These are phyloP conservation scores for Pterostichus niger DNA, from an alignment of 2,888 invertebrate species.

Conservation along the genomic window DNA sequence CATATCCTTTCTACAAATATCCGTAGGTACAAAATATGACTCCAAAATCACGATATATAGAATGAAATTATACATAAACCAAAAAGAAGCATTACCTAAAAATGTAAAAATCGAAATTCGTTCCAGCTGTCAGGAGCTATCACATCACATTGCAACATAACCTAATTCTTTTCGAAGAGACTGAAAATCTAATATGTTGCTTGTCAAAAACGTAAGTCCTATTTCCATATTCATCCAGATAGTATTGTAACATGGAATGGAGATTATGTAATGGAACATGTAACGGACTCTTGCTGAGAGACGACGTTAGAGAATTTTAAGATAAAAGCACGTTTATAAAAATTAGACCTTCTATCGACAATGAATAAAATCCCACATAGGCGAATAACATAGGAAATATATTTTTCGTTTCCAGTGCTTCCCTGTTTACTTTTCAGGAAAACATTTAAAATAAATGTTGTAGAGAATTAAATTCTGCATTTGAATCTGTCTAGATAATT, in stretches of 20 bases:
- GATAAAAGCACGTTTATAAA: no score
- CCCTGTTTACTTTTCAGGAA: no score
- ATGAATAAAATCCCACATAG: no score
- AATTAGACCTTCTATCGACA: no score
- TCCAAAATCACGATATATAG: background rate
- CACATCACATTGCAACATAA: background rate
- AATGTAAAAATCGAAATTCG: background rate
- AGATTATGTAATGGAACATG: background rate
- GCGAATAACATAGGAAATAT: no score
- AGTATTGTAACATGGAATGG: no score
- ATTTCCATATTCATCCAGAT: background rate
- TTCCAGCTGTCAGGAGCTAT: background rate
- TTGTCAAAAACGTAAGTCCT: background rate
- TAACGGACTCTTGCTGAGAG: background rate
- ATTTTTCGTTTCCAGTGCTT: no score
- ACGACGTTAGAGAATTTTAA: no score
- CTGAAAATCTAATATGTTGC: background rate
- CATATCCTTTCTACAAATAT: background rate
- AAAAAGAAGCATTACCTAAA: background rate
- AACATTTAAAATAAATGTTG: no score
- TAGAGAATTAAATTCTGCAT: no score
- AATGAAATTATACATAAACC: background rate
- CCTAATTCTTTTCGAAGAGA: background rate
- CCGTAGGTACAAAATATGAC: background rate
- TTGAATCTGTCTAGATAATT: no score